These are phyloP conservation scores for Crioceris asparagi DNA, from an alignment of 2,888 invertebrate genomes.

Conservation along the genomic window DNA sequence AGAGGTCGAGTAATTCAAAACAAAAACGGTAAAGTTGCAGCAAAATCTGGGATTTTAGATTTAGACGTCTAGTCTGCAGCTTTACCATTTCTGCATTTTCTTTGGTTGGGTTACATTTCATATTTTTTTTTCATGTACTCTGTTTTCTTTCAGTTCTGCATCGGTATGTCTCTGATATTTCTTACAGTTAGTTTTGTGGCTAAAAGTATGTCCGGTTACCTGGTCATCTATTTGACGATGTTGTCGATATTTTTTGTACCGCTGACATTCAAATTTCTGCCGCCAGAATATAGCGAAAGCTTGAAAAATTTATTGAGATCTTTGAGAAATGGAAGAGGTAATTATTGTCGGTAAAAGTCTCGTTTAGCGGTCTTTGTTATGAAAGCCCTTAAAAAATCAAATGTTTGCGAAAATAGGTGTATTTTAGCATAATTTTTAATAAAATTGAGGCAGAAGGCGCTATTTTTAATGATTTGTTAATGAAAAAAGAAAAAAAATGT, in stretches of 20 bases:
- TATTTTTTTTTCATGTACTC: no score
- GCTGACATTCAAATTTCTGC: slow-evolving; percentile 23
- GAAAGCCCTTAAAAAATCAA: no score
- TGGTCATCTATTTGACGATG: slow-evolving; percentile 27
- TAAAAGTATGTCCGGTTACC: slow-evolving; percentile 31
- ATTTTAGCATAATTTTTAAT: no score
- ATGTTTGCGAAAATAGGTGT: no score
- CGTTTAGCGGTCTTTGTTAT: no score
- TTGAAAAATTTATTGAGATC: slow-evolving; percentile 20
- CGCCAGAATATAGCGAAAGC: slow-evolving; percentile 22
- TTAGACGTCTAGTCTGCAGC: no score
- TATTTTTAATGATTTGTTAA: no score
- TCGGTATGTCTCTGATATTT: slow-evolving; percentile 30
- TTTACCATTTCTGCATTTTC: no score
- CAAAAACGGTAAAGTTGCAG: slow-evolving; percentile 5
- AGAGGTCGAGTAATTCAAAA: not conserved
- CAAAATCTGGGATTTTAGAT: slow-evolving; percentile 4
- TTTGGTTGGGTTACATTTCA: no score
- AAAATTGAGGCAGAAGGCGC: no score
- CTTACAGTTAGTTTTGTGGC: slow-evolving; percentile 31
- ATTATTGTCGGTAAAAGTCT: slow-evolving; percentile 2
- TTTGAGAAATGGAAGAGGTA: slow-evolving; percentile 16
- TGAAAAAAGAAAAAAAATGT: no score
- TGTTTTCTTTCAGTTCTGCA: slow-evolving; percentile 34
- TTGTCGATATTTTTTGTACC: slow-evolving; percentile 28